Evolutionary conservation across 2,888 invertebrate genomes (phyloP), one percentile per base, ranked within the genome.

Genomic region (Caenorhabditis imperialis): DNA sequence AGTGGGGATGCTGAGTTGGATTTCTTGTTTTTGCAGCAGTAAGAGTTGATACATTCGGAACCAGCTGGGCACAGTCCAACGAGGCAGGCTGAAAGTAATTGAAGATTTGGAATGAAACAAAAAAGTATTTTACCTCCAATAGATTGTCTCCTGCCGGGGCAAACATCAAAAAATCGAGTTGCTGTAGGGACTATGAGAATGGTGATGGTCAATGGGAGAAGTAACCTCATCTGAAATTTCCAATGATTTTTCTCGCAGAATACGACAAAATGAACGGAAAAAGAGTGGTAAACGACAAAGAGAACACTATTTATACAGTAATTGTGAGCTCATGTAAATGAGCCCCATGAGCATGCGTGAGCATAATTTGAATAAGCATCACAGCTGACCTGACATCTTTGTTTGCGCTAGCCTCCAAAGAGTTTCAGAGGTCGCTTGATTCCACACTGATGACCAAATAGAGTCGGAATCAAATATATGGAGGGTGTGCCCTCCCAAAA

Each of bases 11-110:
- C 27, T 18, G 62, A 51, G 35, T 37, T 45, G 1, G 53, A 20
- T 48, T 70, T 75, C n/a, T 58, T 57, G 47, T 55, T 57, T 33
- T 74, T 74, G 37, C 84, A 84, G 63, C 84, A 84, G 45, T 79
- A 78, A 1, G 79, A 78, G 48, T 79, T 81, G 23, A 84, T 77
- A 44, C 84, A 84, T 57, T 83, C 81, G 0, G 82, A 77, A 8
- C 81, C 81, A 22, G 78, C 74, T 2, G 84, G 84, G 51, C 84
- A 84, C 18, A 84, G 53, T 2, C 84, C 84, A 16, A 75, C 81
- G 8, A 84, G 60, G 42, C 84, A 84, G 7, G 79, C 84, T 83
- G 63, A 54, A 82, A 55, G 8, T 22, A 35, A 35, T 10, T 0
- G 16, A 3, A 23, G 44, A 35, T 38, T 33, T 30, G 18, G 35